Percentiles rank a stretch among this genome's conserved stretches.
Evolutionary conservation across 2,113 vertebrate species (phyloP).

Genomic region (Andinoacara biseriatus): DNA sequence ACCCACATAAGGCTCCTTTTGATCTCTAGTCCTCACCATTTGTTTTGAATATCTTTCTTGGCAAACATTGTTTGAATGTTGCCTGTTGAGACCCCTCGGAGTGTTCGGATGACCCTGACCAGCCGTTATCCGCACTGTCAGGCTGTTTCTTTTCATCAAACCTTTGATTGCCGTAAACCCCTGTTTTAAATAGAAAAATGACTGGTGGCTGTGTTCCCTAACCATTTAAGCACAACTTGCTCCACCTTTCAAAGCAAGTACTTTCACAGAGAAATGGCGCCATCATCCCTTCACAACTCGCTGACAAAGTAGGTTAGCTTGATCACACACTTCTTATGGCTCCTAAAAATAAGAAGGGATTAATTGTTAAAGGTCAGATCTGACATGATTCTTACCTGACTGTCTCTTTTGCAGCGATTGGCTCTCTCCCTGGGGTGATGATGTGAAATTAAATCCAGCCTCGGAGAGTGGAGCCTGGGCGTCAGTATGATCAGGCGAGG

Average conservation of each 20-base stretch:
- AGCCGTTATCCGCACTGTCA: neutral
- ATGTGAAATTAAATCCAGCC: constrained; percentile 77
- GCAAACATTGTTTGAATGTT: constrained; percentile 23
- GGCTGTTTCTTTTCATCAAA: constrained; percentile 1
- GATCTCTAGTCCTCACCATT: neutral
- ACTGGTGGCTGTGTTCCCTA: neutral
- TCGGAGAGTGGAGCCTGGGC: constrained; percentile 55
- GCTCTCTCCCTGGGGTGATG: constrained; percentile 63
- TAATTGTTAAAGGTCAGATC: constrained; percentile 81
- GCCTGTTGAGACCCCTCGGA: neutral
- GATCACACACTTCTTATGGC: constrained; percentile 49
- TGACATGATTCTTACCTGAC: constrained; percentile 77
- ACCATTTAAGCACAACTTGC: constrained; percentile 8
- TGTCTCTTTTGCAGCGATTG: constrained; percentile 63
- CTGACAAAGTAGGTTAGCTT: constrained; percentile 71
- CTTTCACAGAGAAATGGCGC: constrained; percentile 12
- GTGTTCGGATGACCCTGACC: constrained; percentile 1
- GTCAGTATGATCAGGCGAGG: constrained; percentile 38
- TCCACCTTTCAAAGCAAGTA: constrained; percentile 10
- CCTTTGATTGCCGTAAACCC: neutral
- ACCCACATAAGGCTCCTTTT: constrained; percentile 26
- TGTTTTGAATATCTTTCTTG: constrained; percentile 47
- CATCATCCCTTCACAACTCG: constrained; percentile 30
- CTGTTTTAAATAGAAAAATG: neutral
- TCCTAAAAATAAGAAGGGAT: constrained; percentile 80